Evolutionary conservation across 2,888 invertebrate genomes (phyloP), one percentile per base, ranked within the genome.

Genomic region (Chrysolina oricalcia): DNA sequence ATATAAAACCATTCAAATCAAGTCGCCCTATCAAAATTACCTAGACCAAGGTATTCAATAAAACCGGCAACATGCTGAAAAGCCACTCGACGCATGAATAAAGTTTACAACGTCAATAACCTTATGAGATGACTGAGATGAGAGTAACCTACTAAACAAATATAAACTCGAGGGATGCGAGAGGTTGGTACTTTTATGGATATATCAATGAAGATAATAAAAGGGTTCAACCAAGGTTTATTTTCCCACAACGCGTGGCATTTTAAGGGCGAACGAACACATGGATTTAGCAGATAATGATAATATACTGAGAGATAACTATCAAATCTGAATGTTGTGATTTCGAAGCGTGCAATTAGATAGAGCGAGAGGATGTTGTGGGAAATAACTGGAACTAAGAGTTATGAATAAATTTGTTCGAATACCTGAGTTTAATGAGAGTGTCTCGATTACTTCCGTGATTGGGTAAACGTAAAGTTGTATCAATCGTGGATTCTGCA

Each of bases 41-140:
- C 48, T 48, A 35, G 43, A 23, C n/a, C n/a, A n/a, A 62, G 5
- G 46, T 43, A 65, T 35, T 66, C 48, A 74, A 72, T 72, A 77
- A 75, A 77, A 70, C 73, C 77, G 77, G 77, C 71, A 43, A 66
- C 53, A 65, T 13, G 73, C 35, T 73, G 64, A 70, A 63, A 70
- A 74, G 73, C 69, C 62, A 76, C 70, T 77, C 75, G 74, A 77
- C 79, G 78, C 80, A 68, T 75, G 72, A 79, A 77, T 81, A 77
- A 80, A 81, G 70, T 82, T 82, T 82, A 82, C 73, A 77, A 72
- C 81, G 77, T 79, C 80, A 77, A 82, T 81, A 81, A 74, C 76
- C 71, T 70, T 62, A 75, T 75, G 79, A n/a, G n/a, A n/a, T n/a
- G n/a, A n/a, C n/a, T n/a, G n/a, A n/a, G n/a, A n/a, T n/a, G n/a